Evolutionary conservation across 2,113 vertebrate genomes (phyloP), one percentile per base, ranked within the genome.

Genomic region (Oxyruncus cristatus): DNA sequence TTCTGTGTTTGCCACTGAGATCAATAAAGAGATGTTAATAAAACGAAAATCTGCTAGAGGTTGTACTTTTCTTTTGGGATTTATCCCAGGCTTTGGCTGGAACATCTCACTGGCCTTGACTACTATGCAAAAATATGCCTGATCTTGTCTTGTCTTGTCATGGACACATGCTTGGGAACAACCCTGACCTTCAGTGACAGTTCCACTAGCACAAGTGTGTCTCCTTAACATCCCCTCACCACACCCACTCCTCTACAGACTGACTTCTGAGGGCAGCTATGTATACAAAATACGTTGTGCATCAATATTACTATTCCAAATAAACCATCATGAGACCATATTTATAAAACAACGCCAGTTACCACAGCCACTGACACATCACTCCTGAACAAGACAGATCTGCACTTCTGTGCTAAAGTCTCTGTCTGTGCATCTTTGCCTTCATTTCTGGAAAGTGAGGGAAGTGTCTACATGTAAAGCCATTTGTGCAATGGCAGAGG

Each of bases 31-130:
- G 21, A 62, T 27, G 55, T 47, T 90, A 79, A 76, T 75, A 62
- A 84, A 83, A 94, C 71, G 49, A 86, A 86, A 89, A 91, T 50
- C 52, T 81, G 19, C 44, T 82, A 49, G 44, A 76, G 33, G n/a
- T 56, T 67, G 49, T 75, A 72, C 44, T 87, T 81, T 66, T 88
- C 39, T 84, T 52, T 41, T 49, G 49, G 47, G 24, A 81, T 92
- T 88, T 84, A 81, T 81, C 76, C 16, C 9, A 5, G 23, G 18
- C 32, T 56, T 84, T 47, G 53, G 37, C 30, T 28, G 30, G 41
- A 92, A 8, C 35, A 56, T n/a, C 37, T 70, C 56, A 28, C 42
- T 52, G 33, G 35, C 59, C 65, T 30, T 67, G 35, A 47, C 59
- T 58, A 16, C 55, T 62, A 8, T 27, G 65, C 26, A 52, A 88